phyloP scores from a whole-genome alignment of 1,140 invertebrate species.

The Phocides pigmalion region DNA sequence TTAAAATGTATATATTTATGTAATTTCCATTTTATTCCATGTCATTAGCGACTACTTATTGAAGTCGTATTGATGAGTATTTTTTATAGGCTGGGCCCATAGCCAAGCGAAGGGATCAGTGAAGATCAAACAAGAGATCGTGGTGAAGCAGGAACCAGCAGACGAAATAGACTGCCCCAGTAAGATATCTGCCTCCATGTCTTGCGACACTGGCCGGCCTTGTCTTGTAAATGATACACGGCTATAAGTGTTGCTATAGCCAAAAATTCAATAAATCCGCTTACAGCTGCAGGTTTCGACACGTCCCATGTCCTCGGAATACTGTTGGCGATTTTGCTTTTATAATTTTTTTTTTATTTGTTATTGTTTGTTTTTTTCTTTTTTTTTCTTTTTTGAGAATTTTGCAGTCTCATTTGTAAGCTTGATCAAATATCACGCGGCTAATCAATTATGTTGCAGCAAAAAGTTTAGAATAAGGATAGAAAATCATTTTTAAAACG shows the following conservation, averaged over 20 bases:
- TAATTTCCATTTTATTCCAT: no score
- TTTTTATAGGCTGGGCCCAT: slow-evolving; percentile 54
- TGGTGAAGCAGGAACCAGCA: slow-evolving; percentile 60
- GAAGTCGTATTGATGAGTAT: slow-evolving; percentile 18
- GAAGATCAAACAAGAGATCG: slow-evolving; percentile 64
- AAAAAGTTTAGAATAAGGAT: no score
- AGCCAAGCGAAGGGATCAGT: slow-evolving; percentile 45
- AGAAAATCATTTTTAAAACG: no score
- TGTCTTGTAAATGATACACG: slow-evolving; percentile 35
- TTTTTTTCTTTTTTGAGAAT: neutral
- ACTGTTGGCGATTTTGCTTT: neutral
- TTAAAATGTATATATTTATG: no score
- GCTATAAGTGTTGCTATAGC: slow-evolving; percentile 41
- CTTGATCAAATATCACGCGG: no score
- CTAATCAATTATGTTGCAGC: no score
- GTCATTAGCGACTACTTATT: neutral
- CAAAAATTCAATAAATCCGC: slow-evolving; percentile 12
- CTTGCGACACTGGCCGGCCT: slow-evolving; percentile 32
- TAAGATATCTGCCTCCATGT: slow-evolving; percentile 45
- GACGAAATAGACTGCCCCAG: slow-evolving; percentile 50
- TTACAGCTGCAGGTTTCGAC: slow-evolving; percentile 16
- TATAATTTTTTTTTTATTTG: neutral
- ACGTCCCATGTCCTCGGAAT: slow-evolving; percentile 9
- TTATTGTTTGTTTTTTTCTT: neutral
- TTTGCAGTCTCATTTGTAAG: neutral